A percentile compares a stretch with the other conserved stretches of the same genome.
These are phyloP conservation scores for Falco concolor DNA, from an alignment of 2,797 vertebrate genomes.

Conservation along the genomic window DNA sequence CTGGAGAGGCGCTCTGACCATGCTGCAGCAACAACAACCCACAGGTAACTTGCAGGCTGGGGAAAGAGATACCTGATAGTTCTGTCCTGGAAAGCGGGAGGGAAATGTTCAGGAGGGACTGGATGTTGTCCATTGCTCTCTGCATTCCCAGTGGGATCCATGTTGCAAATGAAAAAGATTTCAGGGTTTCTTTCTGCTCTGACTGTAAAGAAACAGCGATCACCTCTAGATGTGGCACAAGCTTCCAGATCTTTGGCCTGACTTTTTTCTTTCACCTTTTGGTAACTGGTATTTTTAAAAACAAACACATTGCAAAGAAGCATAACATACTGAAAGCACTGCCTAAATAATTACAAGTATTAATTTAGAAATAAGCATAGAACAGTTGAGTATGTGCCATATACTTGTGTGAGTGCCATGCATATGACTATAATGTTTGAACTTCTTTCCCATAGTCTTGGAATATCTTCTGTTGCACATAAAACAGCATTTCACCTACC, in stretches of 20 bases:
- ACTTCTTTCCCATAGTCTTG: not conserved
- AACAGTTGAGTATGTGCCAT: not conserved
- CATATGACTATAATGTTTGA: not conserved
- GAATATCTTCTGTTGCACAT: not conserved
- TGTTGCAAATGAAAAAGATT: not conserved
- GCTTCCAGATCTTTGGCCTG: not conserved
- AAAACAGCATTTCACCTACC: not conserved
- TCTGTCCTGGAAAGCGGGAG: not conserved
- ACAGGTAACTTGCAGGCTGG: not conserved
- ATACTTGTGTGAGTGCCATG: not conserved
- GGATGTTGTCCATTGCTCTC: not conserved
- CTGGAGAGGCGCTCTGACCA: not conserved
- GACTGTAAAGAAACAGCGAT: not conserved
- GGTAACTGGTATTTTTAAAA: not conserved
- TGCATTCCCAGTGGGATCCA: not conserved
- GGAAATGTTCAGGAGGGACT: not conserved
- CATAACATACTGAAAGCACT: not conserved
- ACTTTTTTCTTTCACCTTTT: not conserved
- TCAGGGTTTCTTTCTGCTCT: not conserved
- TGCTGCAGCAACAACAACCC: not conserved
- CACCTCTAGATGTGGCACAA: not conserved
- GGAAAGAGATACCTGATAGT: not conserved
- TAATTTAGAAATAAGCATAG: not conserved
- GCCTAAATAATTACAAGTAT: not conserved
- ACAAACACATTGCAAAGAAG: not conserved